Evolutionary conservation across 2,113 vertebrate species (phyloP), one percentile per base, ranked within the genome.

Genomic region (Forbesichthys papilliferus): DNA sequence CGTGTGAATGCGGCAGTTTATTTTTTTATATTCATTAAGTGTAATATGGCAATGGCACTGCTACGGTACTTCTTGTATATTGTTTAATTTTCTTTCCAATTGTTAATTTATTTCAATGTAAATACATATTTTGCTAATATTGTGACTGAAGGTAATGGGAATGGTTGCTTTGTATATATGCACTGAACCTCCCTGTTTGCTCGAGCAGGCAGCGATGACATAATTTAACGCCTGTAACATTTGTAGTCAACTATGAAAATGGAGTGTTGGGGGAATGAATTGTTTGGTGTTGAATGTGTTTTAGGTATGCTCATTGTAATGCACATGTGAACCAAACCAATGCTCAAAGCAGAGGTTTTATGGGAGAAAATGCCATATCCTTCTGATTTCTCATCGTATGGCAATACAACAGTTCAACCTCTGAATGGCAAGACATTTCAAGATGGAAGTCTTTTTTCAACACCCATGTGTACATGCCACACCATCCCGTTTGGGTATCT

Each of bases 51-150:
- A 72, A 89, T 76, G 71, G 82, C 81, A 72, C 76, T 81, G 79
- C 65, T 60, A 48, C 81, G 80, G 87, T 89, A 85, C 85, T 73
- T 72, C 73, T 61, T 86, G 76, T 87, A 82, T 88, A 73, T 71
- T 84, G 81, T 78, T 87, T 73, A 64, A 74, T 80, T 74, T 75
- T 65, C 75, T 63, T 74, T 71, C 75, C 64, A 27, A 33, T 76
- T 67, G 8, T 80, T 86, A 79, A 89, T 91, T 88, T 90, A 89
- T 91, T 90, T 86, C 64, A 61, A 75, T 88, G 88, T 91, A 85
- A 89, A 89, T 90, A 90, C 77, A 86, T 74, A 83, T 85, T 85
- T 83, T 81, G 81, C 78, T 86, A 81, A 87, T 75, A 79, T 64
- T 69, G 71, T 58, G 42, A 74, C 13, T 65, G 75, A 60, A 69